phyloP scores from a whole-genome alignment of 2,888 invertebrate species.

The Desoria tigrina region DNA sequence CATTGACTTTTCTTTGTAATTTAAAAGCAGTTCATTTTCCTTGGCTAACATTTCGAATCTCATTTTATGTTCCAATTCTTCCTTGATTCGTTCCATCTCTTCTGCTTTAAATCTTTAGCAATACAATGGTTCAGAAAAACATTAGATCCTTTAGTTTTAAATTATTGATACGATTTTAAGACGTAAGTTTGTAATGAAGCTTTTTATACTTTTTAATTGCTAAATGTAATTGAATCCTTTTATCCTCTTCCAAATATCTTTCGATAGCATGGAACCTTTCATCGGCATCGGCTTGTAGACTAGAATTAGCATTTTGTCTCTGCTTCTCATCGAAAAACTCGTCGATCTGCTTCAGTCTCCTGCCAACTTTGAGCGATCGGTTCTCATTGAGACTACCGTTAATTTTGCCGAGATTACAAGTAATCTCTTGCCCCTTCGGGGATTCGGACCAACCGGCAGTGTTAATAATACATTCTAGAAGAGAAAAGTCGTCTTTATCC shows the following conservation, averaged over 20 bases:
- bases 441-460: conserved; percentile 9
- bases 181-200: too few relatives aligned
- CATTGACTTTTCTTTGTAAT: conserved; percentile 31
- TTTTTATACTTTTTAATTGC: conserved; percentile 36
- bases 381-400: too few relatives aligned
- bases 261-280: conserved; percentile 23
- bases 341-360: background rate
- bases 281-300: conserved; percentile 9
- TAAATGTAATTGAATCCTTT: conserved; percentile 23
- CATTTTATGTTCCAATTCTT: conserved; percentile 38
- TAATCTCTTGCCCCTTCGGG: too few relatives aligned
- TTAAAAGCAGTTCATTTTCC: conserved; percentile 39
- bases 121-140: background rate
- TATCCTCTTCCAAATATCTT: conserved; percentile 26
- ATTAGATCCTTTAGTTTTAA: too few relatives aligned
- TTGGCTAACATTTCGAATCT: conserved; percentile 37
- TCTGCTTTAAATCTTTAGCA: conserved; percentile 34
- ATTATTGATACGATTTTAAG: too few relatives aligned
- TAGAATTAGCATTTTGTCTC: background rate
- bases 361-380: background rate
- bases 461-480: conserved; percentile 43
- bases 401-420: too few relatives aligned
- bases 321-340: background rate
- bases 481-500: conserved; percentile 38
- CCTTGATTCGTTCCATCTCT: conserved; percentile 29